Evolutionary conservation across 2,113 vertebrate species (phyloP), one percentile per base, ranked within the genome.

Genomic region (Clarias magur): DNA sequence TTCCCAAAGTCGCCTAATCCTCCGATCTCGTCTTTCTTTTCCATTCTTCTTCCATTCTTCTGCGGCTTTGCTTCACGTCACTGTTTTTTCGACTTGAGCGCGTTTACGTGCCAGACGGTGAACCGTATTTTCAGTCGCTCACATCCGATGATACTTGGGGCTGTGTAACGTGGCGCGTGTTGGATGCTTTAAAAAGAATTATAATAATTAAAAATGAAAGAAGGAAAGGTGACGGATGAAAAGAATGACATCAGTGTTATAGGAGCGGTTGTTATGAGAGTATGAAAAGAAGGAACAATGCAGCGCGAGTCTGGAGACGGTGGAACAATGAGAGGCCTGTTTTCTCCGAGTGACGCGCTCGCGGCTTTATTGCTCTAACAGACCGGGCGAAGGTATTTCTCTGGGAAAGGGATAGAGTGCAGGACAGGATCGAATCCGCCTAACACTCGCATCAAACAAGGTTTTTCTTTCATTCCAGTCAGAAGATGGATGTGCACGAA

Each of bases 281-380:
- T 60, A 85, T 83, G 81, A 27, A 90, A 89, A 89, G 82, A n/a
- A 88, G 83, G 88, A 92, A 93, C 90, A 93, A 91, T 90, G 86
- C 65, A 63, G 73, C 82, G 62, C 78, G 73, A 84, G 90, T 91
- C 91, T n/a, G 78, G 88, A 25, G 57, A 67, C 82, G 87, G 87
- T 67, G 90, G 88, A 94, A 94, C 93, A 94, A 94, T 93, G 92
- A 93, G 84, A 90, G 67, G 88, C 89, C 92, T 94, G 92, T 94
- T 93, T 88, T 86, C 62, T 88, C 73, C 0, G 84, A 25, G 48
- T 70, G 38, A 54, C 67, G 19, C 80, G 56, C 53, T 27, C 7
- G 1, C 23, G 0, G 25, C 82, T 83, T 93, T 89, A 93, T 93
- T 88, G 86, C 89, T 91, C 91, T 91, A 94, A 88, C 93, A 94